Evolutionary conservation across 2,888 invertebrate species (phyloP).

Genomic region (Lamellibrachia columna): DNA sequence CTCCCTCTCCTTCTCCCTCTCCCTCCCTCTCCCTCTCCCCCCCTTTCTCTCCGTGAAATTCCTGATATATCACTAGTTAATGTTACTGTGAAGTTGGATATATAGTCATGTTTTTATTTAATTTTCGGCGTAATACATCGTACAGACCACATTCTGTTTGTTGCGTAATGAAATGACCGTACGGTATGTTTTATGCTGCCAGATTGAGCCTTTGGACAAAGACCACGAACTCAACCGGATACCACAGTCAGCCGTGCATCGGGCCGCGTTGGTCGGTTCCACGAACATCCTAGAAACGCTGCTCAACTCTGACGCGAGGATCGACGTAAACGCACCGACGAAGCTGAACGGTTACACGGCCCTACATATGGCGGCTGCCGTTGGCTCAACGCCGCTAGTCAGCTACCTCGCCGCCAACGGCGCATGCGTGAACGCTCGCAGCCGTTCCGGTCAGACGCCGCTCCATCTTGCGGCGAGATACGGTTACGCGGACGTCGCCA

Average conservation of each 20-base stretch:
- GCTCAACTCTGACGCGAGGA: conserved; percentile 14
- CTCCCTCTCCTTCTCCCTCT: not conserved
- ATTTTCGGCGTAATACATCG: no score
- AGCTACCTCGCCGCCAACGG: conserved; percentile 38
- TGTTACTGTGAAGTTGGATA: not conserved
- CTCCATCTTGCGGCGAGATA: conserved; percentile 33
- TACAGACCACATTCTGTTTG: not conserved
- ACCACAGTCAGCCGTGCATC: conserved; percentile 34
- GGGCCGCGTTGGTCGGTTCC: conserved; percentile 35
- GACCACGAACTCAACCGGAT: conserved; percentile 30
- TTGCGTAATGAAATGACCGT: not conserved
- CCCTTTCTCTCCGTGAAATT: not conserved
- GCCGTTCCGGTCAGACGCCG: conserved; percentile 26
- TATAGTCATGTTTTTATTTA: no score
- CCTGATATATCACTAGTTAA: not conserved
- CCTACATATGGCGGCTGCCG: conserved; percentile 36
- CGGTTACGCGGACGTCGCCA: conserved; percentile 30
- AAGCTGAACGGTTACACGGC: conserved; percentile 30
- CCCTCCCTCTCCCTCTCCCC: not conserved
- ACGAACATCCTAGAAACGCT: conserved; percentile 30
- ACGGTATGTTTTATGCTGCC: not conserved
- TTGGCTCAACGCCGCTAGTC: conserved; percentile 32
- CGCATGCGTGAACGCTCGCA: conserved; percentile 25
- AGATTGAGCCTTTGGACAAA: conserved; percentile 25
- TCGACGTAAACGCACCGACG: conserved; percentile 33